Conservation (phyloP, 1,140 invertebrate species). For the Lepidurus apus region DNA sequence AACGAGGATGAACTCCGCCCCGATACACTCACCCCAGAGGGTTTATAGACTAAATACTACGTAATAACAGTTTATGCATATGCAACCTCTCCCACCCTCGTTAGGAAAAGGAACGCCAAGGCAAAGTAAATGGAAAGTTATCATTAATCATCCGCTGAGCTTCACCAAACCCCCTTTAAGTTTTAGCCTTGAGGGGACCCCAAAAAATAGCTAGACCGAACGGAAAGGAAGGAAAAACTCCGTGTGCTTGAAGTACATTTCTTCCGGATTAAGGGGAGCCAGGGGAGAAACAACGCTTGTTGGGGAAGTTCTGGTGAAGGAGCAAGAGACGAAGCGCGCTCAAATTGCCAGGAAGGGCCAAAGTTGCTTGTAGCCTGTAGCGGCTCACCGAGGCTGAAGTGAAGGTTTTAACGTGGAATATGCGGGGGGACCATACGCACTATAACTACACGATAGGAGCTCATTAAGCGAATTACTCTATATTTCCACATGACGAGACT, state of each 20-base stretch:
- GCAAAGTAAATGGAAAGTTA: background rate
- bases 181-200: background rate
- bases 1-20: background rate
- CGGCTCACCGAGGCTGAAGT: background rate
- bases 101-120: background rate
- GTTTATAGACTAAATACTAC: background rate
- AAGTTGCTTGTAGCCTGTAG: background rate
- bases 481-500: constrained; percentile 1
- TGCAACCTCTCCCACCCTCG: background rate
- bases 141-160: background rate
- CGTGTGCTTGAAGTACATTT: background rate
- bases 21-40: background rate
- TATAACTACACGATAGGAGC: background rate
- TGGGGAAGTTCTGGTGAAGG: background rate
- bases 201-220: background rate
- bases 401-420: background rate
- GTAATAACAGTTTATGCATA: background rate
- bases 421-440: background rate
- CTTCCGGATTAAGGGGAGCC: constrained; percentile 10
- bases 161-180: background rate
- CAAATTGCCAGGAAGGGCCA: background rate
- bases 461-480: constrained; percentile 3
- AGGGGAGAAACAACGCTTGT: constrained; percentile 17
- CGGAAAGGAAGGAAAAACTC: background rate
- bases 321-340: background rate